Base-by-base conservation (phyloP, 2,888 invertebrate species). In the Adineta ricciae region DNA sequence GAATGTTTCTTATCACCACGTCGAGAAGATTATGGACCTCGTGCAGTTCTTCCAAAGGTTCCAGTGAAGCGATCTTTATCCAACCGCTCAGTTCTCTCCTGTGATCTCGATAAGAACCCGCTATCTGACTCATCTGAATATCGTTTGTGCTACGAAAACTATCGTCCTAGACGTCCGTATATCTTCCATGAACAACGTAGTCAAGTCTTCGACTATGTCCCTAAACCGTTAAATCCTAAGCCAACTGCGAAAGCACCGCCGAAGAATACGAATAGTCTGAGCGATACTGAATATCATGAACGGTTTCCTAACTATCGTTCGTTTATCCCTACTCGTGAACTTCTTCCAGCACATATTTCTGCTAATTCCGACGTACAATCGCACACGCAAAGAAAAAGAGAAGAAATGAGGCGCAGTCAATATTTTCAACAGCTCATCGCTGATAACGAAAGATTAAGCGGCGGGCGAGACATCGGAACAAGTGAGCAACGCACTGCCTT, bases 401-500 rank as follows among this genome's bases (percentile, higher is more conserved):
- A 78, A 2, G 9, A 0, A 21, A 78, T 78, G 78, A 8, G 24
- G 14, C 21, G 41, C n/a, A 78, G 78, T 78, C 78, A n/a, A 78
- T 78, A 78, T 41, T 78, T 78, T 41, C 24, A 78, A 19, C 24
- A 78, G n/a, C 41, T 78, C 14, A 41, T 78, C n/a, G 14, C 16
- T 8, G 78, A 78, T n/a, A 32, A 32, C 32, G 78, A 38, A 19
- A 38, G 19, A 24, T 38, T 41, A 78, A 38, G 41, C 41, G 38
- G 41, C 14, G 38, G 38, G n/a, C 41, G 41, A 41, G 5, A 1
- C 2, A 11, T 14, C 3, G 41, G n/a, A 41, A 78, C 78, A 5
- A 78, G 78, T 78, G 78, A 78, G n/a, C 78, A 78, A 41, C 78
- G 78, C n/a, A 78, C 19, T 78, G 78, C 78, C 14, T 78, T 41